Evolutionary conservation across 23 tunicate species (phyloP).

Genomic region (Halocynthia roretzi): DNA sequence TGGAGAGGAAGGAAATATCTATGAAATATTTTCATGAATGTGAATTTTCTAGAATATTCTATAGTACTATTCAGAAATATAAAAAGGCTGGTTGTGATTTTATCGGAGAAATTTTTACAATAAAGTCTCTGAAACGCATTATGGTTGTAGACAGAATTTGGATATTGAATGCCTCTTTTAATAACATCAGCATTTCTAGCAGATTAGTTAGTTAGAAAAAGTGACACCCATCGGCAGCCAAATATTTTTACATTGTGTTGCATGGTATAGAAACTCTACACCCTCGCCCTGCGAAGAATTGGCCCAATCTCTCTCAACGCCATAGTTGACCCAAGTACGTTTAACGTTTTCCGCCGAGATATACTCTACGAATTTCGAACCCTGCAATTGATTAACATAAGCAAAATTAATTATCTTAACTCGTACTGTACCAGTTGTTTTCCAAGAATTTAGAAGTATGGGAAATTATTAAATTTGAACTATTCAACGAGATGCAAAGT

Average conservation of each 20-base stretch:
- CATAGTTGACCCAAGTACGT: slow-evolving; percentile 99
- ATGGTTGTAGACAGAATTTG: not conserved
- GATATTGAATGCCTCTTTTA: not conserved
- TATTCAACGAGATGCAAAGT: too few species aligned
- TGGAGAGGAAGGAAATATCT: too few species aligned
- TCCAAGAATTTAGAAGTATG: not conserved
- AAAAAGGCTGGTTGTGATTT: too few species aligned
- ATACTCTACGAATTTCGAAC: slow-evolving; percentile 85
- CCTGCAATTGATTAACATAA: slow-evolving; percentile 18
- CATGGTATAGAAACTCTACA: slow-evolving; percentile 87
- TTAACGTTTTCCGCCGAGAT: slow-evolving; percentile 92
- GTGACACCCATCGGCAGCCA: slow-evolving; percentile 99
- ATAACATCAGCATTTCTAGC: too few species aligned
- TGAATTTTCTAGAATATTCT: too few species aligned
- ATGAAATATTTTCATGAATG: too few species aligned
- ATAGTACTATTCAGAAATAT: too few species aligned
- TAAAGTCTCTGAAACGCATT: not conserved
- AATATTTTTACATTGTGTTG: slow-evolving; percentile 96
- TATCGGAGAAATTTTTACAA: not conserved
- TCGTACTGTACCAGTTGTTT: too few species aligned
- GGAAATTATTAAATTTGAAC: too few species aligned
- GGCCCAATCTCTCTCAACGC: slow-evolving; percentile 58
- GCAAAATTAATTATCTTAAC: too few species aligned
- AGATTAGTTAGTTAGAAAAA: slow-evolving; percentile 55
- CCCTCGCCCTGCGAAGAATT: slow-evolving; percentile 61